These are phyloP conservation scores for Palythoa heliodiscus DNA, from an alignment of 92 coral and sea anemone species.

Conservation along the genomic window DNA sequence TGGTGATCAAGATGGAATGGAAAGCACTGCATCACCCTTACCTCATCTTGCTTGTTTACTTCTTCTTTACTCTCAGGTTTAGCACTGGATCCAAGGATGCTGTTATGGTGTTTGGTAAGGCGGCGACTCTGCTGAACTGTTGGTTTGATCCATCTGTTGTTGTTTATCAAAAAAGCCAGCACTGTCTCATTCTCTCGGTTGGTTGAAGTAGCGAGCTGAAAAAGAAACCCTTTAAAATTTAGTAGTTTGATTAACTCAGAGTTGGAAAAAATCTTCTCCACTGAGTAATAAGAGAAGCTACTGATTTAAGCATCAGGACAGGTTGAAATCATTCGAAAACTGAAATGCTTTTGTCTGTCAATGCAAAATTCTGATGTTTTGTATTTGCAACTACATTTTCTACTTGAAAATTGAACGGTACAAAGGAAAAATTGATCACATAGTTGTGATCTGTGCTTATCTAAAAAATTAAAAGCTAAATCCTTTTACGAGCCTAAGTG, in stretches of 20 bases:
- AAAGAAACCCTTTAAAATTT: background rate
- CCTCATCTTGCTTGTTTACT: slow-evolving; percentile 20
- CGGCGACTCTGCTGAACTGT: slow-evolving; percentile 68
- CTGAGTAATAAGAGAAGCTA: too few relatives aligned
- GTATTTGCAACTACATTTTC: too few relatives aligned
- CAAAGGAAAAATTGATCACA: too few relatives aligned
- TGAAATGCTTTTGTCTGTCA: too few relatives aligned
- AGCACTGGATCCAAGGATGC: slow-evolving; percentile 56
- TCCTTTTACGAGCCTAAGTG: too few relatives aligned
- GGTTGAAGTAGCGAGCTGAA: slow-evolving; percentile 71
- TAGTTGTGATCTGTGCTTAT: too few relatives aligned
- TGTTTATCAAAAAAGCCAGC: slow-evolving; percentile 80
- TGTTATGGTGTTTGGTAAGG: slow-evolving; percentile 62
- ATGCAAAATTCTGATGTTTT: too few relatives aligned
- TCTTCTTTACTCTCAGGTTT: slow-evolving; percentile 49
- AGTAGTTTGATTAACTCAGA: background rate
- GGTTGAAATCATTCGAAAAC: too few relatives aligned
- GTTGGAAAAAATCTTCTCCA: too few relatives aligned
- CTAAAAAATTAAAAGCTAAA: too few relatives aligned
- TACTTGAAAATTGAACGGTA: too few relatives aligned
- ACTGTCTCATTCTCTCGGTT: slow-evolving; percentile 80
- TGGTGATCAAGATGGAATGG: background rate
- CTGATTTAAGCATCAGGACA: too few relatives aligned
- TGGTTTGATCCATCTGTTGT: slow-evolving; percentile 78
- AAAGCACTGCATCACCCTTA: background rate